Percentiles rank a stretch among this genome's conserved stretches.
phyloP scores from a whole-genome alignment of 2,888 invertebrate species.

The Chrysina gloriosa region DNA sequence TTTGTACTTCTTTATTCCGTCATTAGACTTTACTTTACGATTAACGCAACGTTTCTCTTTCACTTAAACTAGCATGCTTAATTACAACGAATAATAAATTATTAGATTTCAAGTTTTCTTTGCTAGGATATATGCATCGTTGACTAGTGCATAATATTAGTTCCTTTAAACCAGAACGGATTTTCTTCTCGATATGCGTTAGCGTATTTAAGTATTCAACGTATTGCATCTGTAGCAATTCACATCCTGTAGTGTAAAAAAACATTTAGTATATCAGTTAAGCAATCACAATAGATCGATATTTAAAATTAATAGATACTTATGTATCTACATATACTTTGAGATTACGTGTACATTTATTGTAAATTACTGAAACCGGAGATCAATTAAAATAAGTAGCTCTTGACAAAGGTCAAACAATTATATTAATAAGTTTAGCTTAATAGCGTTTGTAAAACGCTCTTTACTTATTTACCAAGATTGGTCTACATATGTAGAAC shows the following conservation, averaged over 20 bases:
- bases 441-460: background rate
- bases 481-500: background rate
- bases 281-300: slow-evolving; percentile 1
- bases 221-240: background rate
- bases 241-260: slow-evolving; percentile 16
- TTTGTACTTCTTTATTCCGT: no score
- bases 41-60: no score
- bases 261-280: slow-evolving; percentile 11
- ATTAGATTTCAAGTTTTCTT: no score
- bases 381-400: slow-evolving; percentile 7
- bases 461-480: background rate
- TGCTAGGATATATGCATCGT: no score
- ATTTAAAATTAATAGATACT: slow-evolving; percentile 2
- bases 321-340: background rate
- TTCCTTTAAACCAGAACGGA: no score
- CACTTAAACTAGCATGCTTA: no score
- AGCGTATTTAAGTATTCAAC: background rate
- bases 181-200: no score
- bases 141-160: no score
- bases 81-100: no score
- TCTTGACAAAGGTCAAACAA: slow-evolving; percentile 14
- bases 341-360: background rate
- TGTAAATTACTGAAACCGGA: slow-evolving; percentile 15
- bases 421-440: slow-evolving; percentile 6
- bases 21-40: no score